Evolutionary conservation across 2,797 vertebrate species (phyloP).

Genomic region (Alosa sapidissima): DNA sequence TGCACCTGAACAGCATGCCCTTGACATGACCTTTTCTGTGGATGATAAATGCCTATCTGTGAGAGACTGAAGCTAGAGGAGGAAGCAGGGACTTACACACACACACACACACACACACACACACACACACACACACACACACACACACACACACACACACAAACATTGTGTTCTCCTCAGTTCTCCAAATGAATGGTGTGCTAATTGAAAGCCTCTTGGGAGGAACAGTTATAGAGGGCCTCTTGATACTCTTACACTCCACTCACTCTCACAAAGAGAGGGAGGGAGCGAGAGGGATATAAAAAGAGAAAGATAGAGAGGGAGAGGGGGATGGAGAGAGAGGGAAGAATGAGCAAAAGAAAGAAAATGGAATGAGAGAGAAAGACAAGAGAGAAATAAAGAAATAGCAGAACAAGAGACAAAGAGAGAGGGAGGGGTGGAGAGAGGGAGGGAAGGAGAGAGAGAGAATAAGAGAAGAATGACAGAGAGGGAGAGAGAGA

Average conservation of each 20-base stretch:
- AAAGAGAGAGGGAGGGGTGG: not conserved
- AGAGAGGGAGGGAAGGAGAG: not conserved
- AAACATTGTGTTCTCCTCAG: not conserved
- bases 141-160: not conserved
- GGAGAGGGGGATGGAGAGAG: not conserved
- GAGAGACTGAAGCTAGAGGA: no score
- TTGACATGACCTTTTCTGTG: no score
- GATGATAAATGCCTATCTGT: no score
- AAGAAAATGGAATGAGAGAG: not conserved
- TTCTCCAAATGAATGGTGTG: slow-evolving; percentile 8
- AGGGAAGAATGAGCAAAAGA: not conserved
- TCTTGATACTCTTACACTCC: not conserved
- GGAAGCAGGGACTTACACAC: no score
- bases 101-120: not conserved
- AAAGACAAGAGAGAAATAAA: not conserved
- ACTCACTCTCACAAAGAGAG: not conserved
- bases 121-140: not conserved
- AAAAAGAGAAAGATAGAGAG: not conserved
- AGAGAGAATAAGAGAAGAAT: not conserved
- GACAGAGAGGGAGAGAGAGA: not conserved
- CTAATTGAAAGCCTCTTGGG: slow-evolving; percentile 13
- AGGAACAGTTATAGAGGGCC: not conserved
- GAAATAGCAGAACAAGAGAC: not conserved
- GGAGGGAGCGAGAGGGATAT: not conserved
- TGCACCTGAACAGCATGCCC: not conserved